Evolutionary conservation across 2,113 vertebrate genomes (phyloP).

Genomic region (Etheostoma cragini): DNA sequence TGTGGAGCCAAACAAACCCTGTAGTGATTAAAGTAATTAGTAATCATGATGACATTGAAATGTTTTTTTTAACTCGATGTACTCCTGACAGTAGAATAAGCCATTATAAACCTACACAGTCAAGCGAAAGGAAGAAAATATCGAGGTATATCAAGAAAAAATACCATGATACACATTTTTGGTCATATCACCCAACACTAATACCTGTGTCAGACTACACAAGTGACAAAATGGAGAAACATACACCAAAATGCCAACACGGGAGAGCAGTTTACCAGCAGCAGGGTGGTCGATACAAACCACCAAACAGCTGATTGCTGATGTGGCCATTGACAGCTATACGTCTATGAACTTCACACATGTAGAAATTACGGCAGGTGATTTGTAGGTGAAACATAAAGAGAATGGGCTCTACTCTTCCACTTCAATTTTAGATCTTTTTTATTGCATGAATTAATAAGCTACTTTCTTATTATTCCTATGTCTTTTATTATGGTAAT

Average conservation of each 20-base stretch:
- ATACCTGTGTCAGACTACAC: constrained; percentile 3
- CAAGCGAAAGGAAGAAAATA: too few relatives aligned
- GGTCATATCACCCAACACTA: too few relatives aligned
- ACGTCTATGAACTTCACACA: neutral
- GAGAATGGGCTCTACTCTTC: neutral
- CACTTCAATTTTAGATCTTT: neutral
- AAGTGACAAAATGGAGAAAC: neutral
- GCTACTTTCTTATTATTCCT: neutral
- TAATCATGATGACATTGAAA: too few relatives aligned
- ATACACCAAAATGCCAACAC: neutral
- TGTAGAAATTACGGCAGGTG: neutral
- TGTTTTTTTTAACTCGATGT: too few relatives aligned
- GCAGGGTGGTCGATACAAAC: neutral
- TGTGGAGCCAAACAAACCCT: too few relatives aligned
- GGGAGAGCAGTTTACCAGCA: neutral
- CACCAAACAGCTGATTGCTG: neutral
- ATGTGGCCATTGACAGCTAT: neutral
- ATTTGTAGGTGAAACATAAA: neutral
- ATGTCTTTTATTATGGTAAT: neutral
- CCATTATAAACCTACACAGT: too few relatives aligned
- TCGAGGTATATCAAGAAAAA: too few relatives aligned
- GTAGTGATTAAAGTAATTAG: too few relatives aligned
- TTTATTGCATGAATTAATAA: neutral
- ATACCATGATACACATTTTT: too few relatives aligned
- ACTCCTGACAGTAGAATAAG: too few relatives aligned